Percentiles rank a stretch among this genome's conserved stretches.
phyloP scores from a whole-genome alignment of 53 echinoderm and acorn worm species.

The Holothuria scabra region DNA sequence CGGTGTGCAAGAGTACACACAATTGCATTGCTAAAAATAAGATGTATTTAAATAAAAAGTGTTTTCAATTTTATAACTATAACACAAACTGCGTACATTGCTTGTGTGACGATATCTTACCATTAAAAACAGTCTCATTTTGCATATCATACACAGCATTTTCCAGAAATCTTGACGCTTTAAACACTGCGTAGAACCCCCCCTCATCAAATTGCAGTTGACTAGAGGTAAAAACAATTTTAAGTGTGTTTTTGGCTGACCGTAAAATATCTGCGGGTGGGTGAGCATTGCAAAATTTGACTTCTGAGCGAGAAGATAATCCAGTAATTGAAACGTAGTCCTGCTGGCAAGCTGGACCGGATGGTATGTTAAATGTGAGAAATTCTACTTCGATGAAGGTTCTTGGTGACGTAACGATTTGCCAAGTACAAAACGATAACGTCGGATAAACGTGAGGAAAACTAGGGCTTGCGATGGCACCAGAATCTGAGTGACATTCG shows the following conservation, averaged over 20 bases:
- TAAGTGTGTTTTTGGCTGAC: slow-evolving; percentile 57
- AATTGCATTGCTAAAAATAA: too few relatives aligned
- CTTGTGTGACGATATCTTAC: too few relatives aligned
- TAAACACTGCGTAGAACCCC: slow-evolving; percentile 64
- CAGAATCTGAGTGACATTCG: slow-evolving; percentile 44
- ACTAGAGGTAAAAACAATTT: slow-evolving; percentile 42
- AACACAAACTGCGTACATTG: too few relatives aligned
- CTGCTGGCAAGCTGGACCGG: slow-evolving; percentile 12
- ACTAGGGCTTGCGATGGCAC: slow-evolving; percentile 52
- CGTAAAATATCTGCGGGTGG: slow-evolving; percentile 28
- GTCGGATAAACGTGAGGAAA: slow-evolving; percentile 49
- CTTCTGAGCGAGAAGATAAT: background rate
- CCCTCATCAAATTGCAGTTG: slow-evolving; percentile 30
- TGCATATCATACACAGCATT: slow-evolving; percentile 3
- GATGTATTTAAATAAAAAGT: too few relatives aligned
- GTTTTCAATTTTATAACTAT: too few relatives aligned
- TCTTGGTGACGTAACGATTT: slow-evolving; percentile 61
- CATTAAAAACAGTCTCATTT: too few relatives aligned
- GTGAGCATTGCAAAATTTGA: slow-evolving; percentile 48
- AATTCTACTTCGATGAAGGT: slow-evolving; percentile 76
- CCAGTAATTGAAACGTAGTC: slow-evolving; percentile 50
- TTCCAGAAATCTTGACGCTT: slow-evolving; percentile 20
- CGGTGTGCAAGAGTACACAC: too few relatives aligned
- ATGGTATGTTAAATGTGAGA: slow-evolving; percentile 62
- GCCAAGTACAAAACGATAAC: slow-evolving; percentile 59